Evolutionary conservation across 1,140 invertebrate species (phyloP).

Genomic region (Luehdorfia chinensis): DNA sequence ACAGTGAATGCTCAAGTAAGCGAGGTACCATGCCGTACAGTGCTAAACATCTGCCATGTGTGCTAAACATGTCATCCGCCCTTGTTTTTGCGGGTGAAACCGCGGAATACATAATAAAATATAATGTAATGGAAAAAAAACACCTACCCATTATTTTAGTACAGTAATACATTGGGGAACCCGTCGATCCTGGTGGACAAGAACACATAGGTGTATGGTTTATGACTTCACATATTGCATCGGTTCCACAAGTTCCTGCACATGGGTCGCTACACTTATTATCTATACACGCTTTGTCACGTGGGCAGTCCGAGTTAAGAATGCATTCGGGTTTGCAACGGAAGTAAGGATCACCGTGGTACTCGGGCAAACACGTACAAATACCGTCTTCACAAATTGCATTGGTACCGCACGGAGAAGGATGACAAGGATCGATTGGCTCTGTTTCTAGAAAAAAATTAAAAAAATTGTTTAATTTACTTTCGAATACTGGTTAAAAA

Average conservation of each 20-base stretch:
- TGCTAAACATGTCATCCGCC: no score
- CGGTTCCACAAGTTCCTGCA: constrained; percentile 84
- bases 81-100: no score
- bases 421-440: constrained; percentile 78
- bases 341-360: constrained; percentile 79
- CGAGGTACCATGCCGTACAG: no score
- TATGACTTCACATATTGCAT: constrained; percentile 86
- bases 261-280: constrained; percentile 87
- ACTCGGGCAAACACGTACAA: constrained; percentile 83
- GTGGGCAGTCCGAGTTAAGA: constrained; percentile 82
- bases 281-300: constrained; percentile 83
- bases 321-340: constrained; percentile 84
- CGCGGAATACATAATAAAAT: no score
- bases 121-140: no score
- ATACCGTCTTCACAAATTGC: constrained; percentile 79
- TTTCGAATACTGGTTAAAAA: constrained; percentile 8
- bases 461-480: constrained; percentile 19
- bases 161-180: constrained; percentile 87
- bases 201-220: constrained; percentile 87
- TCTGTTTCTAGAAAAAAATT: constrained; percentile 40
- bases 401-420: constrained; percentile 83
- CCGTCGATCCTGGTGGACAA: constrained; percentile 81
- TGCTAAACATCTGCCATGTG: no score
- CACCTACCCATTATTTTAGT: constrained; percentile 63
- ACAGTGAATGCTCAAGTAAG: no score